Base-by-base conservation (phyloP, 2,113 vertebrate species). In the Crotalus horridus region DNA sequence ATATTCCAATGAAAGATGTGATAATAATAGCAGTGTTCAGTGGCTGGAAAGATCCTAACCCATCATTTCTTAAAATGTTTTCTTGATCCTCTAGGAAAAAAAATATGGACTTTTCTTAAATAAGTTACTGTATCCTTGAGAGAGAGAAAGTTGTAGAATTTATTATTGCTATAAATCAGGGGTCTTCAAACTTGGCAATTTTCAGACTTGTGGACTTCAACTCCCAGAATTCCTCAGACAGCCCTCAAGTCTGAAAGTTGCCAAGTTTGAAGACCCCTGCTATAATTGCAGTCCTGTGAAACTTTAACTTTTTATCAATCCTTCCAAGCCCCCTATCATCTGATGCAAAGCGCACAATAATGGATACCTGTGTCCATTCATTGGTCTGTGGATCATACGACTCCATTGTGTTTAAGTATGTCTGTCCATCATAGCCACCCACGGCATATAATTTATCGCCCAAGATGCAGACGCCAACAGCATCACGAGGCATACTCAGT, bases 361-460 rank as follows among this genome's bases (percentile, higher is more conserved):
- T 1, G 6, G 43, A 94, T 96, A 98, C 98, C 97, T 98, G 98
- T 56, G 97, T 97, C 98, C 98, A 98, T 90, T 98, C 98, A 95
- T 98, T 98, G 54, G 96, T 97, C 90, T 98, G 98, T 94, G 98
- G 98, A 48, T 98, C 98, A 88, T 98, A 98, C 3, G 98, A 97
- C 95, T 98, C 98, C 97, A 98, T 98, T 1, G 97, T 98, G 39
- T 98, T 98, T 86, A 98, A 95, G 88, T 98, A 98, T 1, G 98
- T 97, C 3, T 98, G 98, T 24, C 98, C 98, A 94, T 98, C 98
- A 12, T 98, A 98, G n/a, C 98, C 98, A 85, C 98, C 98, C 90
- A 98, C 98, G 48, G 97, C 98, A 55, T 98, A 98, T 48, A 98
- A 94, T 89, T 96, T 97, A 91, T 98, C 97, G 89, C 98, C 98